Evolutionary conservation across 2,888 invertebrate species (phyloP).

Genomic region (Oscheius onirici): DNA sequence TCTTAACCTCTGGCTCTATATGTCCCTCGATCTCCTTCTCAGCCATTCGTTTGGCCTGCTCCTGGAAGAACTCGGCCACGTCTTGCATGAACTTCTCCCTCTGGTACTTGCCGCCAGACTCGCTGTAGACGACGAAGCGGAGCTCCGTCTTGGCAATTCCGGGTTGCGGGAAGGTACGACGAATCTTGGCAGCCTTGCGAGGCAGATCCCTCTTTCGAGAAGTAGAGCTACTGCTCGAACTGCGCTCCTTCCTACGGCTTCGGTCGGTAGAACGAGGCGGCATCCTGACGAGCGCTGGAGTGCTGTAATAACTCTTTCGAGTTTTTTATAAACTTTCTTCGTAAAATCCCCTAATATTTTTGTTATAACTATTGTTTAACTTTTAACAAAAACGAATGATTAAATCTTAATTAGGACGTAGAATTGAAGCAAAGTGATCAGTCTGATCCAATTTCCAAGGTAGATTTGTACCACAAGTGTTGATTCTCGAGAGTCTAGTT

Average conservation of each 20-base stretch:
- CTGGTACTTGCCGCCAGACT: not conserved
- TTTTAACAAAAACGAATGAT: too few relatives aligned
- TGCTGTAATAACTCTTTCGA: too few relatives aligned
- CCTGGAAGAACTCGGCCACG: conserved; percentile 17
- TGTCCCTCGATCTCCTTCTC: not conserved
- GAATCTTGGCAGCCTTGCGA: conserved; percentile 18
- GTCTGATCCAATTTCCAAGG: too few relatives aligned
- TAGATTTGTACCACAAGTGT: too few relatives aligned
- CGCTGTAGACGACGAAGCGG: conserved; percentile 4
- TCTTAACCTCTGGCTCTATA: not conserved
- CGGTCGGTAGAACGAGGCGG: too few relatives aligned
- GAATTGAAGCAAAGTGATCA: too few relatives aligned
- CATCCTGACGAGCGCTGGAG: not conserved
- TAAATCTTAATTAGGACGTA: too few relatives aligned
- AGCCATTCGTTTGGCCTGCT: not conserved
- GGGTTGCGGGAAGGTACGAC: not conserved
- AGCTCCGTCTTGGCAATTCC: not conserved
- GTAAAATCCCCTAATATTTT: too few relatives aligned
- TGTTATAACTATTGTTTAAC: too few relatives aligned
- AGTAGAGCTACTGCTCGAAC: not conserved
- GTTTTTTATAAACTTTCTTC: too few relatives aligned
- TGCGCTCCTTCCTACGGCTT: not conserved
- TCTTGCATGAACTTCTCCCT: conserved; percentile 10
- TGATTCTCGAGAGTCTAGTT: too few relatives aligned
- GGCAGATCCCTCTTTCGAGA: conserved; percentile 2